Conservation (phyloP, 2,113 vertebrate species). For the Odontesthes bonariensis region DNA sequence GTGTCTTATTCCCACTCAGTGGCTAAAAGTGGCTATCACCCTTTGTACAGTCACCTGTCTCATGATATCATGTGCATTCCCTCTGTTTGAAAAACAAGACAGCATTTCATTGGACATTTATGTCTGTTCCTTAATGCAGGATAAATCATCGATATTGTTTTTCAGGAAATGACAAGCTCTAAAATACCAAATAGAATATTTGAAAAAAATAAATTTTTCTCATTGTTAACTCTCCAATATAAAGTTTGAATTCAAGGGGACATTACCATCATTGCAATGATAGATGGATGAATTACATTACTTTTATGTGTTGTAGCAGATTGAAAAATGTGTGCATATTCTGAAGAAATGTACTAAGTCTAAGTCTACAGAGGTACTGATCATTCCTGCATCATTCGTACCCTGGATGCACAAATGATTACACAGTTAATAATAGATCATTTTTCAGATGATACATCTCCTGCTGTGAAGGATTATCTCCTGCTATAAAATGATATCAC, state of each 20-base stretch:
- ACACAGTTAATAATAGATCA: slow-evolving; percentile 72
- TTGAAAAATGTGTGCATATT: slow-evolving; percentile 14
- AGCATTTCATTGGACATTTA: too few species aligned
- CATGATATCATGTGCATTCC: too few species aligned
- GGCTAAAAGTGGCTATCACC: too few species aligned
- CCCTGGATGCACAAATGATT: slow-evolving; percentile 54
- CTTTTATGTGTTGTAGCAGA: slow-evolving; percentile 18
- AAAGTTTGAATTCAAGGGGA: background rate
- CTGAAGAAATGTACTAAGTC: slow-evolving; percentile 29
- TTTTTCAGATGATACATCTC: slow-evolving; percentile 64
- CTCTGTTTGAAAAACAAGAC: too few species aligned
- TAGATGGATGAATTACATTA: slow-evolving; percentile 37
- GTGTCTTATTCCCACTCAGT: too few species aligned
- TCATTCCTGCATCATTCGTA: slow-evolving; percentile 37
- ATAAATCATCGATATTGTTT: background rate
- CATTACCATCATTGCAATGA: slow-evolving; percentile 1
- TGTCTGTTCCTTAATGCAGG: too few species aligned
- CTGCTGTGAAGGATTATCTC: slow-evolving; percentile 71
- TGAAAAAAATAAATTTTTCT: too few species aligned
- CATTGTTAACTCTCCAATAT: background rate
- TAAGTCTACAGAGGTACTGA: slow-evolving; percentile 20
- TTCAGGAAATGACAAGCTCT: background rate
- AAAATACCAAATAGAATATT: too few species aligned
- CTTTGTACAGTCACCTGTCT: too few species aligned
- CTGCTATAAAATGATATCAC: slow-evolving; percentile 73